A percentile compares a stretch with the other conserved stretches of the same genome.
These are phyloP conservation scores for Zophobas morio DNA, from an alignment of 1,140 invertebrate species.

Conservation along the genomic window DNA sequence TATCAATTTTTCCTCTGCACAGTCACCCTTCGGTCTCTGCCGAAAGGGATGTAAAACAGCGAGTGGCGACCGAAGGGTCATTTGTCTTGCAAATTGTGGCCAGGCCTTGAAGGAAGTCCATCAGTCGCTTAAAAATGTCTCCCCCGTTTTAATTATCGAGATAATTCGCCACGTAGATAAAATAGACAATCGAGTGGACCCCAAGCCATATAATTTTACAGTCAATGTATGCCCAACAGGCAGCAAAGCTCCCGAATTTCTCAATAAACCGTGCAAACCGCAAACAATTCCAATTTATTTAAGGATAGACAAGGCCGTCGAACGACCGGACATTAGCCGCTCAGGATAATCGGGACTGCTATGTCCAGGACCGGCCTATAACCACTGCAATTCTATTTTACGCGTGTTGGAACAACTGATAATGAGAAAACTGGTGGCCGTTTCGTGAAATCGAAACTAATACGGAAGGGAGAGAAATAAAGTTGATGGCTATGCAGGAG, in stretches of 20 bases:
- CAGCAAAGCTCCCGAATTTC: conserved; percentile 12
- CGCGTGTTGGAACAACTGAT: conserved; percentile 52
- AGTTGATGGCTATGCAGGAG: too few relatives aligned
- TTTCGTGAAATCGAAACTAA: conserved; percentile 9
- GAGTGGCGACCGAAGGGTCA: neutral
- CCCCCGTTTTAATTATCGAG: neutral
- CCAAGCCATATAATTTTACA: conserved; percentile 45
- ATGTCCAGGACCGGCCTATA: conserved; percentile 29
- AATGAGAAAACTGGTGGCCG: conserved; percentile 50
- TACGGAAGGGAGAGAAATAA: neutral
- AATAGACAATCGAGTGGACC: neutral
- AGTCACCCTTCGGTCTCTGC: neutral
- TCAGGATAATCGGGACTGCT: conserved; percentile 47
- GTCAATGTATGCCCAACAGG: conserved; percentile 27
- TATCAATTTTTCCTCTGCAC: neutral
- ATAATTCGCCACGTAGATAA: conserved; percentile 1
- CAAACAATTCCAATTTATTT: conserved; percentile 55
- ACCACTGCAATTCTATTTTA: conserved; percentile 53
- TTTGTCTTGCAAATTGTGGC: conserved; percentile 1
- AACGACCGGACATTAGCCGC: conserved; percentile 50
- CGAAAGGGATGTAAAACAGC: conserved; percentile 13
- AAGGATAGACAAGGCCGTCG: conserved; percentile 48
- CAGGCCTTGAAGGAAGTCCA: neutral
- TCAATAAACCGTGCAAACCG: conserved; percentile 49
- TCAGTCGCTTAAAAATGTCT: too few relatives aligned